These are phyloP conservation scores for Scolopax bukidnonensis DNA, from an alignment of 2,797 vertebrate genomes.

Conservation along the genomic window DNA sequence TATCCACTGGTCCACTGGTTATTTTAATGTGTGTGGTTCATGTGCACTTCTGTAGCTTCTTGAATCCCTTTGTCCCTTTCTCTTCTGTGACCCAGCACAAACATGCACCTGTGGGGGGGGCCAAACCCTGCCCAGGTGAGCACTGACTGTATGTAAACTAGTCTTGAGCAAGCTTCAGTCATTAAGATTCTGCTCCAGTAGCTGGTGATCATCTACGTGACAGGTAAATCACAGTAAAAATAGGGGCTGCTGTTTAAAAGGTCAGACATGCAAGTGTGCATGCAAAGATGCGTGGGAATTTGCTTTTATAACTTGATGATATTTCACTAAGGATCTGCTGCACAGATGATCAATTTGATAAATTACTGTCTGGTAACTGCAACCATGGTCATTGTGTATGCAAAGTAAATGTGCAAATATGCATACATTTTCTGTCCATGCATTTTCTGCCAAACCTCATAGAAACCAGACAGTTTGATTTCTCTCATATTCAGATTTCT, in stretches of 20 bases:
- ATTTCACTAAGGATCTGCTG: background rate
- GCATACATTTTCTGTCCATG: background rate
- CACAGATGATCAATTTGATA: background rate
- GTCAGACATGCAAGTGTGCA: background rate
- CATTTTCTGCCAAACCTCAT: background rate
- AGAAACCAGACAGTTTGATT: background rate
- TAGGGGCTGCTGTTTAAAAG: constrained; percentile 42
- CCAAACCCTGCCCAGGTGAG: background rate
- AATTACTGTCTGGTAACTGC: background rate
- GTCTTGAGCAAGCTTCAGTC: background rate
- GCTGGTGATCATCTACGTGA: background rate
- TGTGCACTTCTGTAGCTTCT: background rate
- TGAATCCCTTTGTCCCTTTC: background rate
- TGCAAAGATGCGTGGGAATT: background rate
- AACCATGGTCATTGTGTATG: background rate
- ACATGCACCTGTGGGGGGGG: fast-evolving
- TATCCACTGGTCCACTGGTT: background rate
- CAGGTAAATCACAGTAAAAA: constrained; percentile 23
- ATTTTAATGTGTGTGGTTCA: background rate
- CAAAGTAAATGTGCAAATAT: background rate
- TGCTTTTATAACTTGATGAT: background rate
- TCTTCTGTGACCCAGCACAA: background rate
- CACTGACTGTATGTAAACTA: background rate
- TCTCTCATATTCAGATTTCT: background rate
- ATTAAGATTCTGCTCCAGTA: background rate